A percentile compares a stretch with the other conserved stretches of the same genome.
Conservation (phyloP, 1,140 invertebrate species). For the Scylla paramamosain region DNA sequence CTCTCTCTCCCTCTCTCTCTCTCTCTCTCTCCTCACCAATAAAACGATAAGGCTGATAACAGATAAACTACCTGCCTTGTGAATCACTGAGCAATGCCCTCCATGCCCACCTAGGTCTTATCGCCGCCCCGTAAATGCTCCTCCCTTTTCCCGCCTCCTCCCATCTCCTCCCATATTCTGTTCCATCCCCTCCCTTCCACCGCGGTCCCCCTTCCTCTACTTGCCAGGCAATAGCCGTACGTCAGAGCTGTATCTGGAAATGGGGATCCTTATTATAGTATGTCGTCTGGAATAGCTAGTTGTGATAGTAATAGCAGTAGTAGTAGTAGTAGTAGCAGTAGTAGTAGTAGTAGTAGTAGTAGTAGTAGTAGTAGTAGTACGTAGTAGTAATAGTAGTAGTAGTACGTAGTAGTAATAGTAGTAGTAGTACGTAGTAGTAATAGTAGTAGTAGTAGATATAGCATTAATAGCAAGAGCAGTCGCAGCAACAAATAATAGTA, state of each 20-base stretch:
- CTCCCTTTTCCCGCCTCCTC: not conserved
- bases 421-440: not conserved
- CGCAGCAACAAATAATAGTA: too few relatives aligned
- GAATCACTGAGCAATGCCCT: not conserved
- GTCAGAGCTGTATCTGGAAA: not conserved
- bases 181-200: not conserved
- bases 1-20: constrained; percentile 45
- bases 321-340: constrained; percentile 3
- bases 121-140: not conserved
- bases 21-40: not conserved
- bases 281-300: not conserved
- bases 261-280: not conserved
- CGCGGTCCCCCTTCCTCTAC: not conserved
- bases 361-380: constrained; percentile 3
- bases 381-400: not conserved
- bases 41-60: not conserved
- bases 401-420: not conserved
- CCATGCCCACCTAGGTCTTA: not conserved
- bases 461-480: too few relatives aligned
- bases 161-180: not conserved
- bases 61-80: not conserved
- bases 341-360: constrained; percentile 7
- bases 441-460: too few relatives aligned
- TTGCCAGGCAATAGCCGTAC: not conserved
- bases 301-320: not conserved